Base-by-base conservation (phyloP, 2,888 invertebrate species). In the Panzeria rudis region DNA sequence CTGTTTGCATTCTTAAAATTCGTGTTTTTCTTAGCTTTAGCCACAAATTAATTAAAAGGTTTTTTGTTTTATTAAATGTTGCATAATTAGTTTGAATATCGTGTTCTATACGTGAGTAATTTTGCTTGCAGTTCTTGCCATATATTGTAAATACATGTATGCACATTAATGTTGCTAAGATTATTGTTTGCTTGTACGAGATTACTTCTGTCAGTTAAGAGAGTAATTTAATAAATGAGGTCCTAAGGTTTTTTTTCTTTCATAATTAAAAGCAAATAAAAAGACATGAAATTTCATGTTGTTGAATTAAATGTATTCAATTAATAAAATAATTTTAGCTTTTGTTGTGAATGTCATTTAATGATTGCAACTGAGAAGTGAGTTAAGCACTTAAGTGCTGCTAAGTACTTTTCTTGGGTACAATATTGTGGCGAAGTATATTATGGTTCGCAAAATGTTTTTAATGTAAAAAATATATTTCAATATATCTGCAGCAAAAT, bases 31-130 rank as follows among this genome's bases (percentile, higher is more conserved):
- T 86, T 61, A 61, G 38, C 35, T 52, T 68, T 69, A 61, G 72
- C 52, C 77, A 73, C 73, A 68, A 86, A 81, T 86, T 81, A 86
- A 83, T 86, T 83, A 83, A 86, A 81, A 54, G 62, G 11, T 56
- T 66, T 81, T 44, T 52, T 80, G 56, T 32, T 47, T 75, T 50
- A 17, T 66, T 82, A 81, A 79, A 81, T 83, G 81, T 84, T 86
- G 84, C 82, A 86, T 82, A 86, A 86, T 86, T 86, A 84, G 78
- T 68, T 75, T 35, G 73, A 82, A 79, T 75, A 78, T 82, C 85
- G 78, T 85, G 82, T 79, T 64, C 38, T 50, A 38, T 56, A 73
- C 72, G 64, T 52, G 62, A 47, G 25, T 29, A 29, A 35, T 47
- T 56, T 56, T 64, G 47, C 47, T 64, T 71, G 52, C 54, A 41